A percentile compares a stretch with the other conserved stretches of the same genome.
Conservation (phyloP, 1,140 invertebrate species). For the Nasonia longicornis region DNA sequence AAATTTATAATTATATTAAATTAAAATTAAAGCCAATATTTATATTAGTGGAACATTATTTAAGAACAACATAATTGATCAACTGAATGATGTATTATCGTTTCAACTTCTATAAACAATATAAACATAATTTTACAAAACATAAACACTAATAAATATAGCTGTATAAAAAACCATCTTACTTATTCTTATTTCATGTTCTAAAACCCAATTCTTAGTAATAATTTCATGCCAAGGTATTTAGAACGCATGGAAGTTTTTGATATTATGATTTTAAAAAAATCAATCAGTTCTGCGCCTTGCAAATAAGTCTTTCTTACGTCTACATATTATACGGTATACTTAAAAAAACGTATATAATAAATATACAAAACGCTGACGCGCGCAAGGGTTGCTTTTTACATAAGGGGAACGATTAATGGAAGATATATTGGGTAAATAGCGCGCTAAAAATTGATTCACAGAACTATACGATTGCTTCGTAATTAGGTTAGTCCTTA, state of each 20-base stretch:
- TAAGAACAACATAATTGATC: not conserved
- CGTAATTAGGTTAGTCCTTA: constrained; percentile 40
- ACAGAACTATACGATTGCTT: constrained; percentile 45
- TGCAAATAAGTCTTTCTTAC: constrained; percentile 41
- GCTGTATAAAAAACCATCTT: constrained; percentile 14
- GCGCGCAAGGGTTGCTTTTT: constrained; percentile 36
- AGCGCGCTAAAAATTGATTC: constrained; percentile 41
- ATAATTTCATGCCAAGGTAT: constrained; percentile 18
- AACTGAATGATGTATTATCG: not conserved
- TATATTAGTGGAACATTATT: not conserved
- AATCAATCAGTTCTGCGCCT: constrained; percentile 47
- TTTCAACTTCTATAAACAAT: not conserved
- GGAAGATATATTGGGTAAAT: constrained; percentile 39
- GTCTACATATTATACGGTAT: constrained; percentile 39
- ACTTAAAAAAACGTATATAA: constrained; percentile 44
- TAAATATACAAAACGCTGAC: constrained; percentile 45
- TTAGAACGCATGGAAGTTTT: constrained; percentile 36
- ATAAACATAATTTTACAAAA: constrained; percentile 15
- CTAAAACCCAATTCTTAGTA: constrained; percentile 38
- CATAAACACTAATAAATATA: constrained; percentile 12
- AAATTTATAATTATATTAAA: not conserved
- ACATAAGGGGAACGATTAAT: constrained; percentile 28
- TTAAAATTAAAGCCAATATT: not conserved
- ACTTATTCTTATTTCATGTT: constrained; percentile 40
- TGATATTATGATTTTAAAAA: constrained; percentile 43